A percentile compares a stretch with the other conserved stretches of the same genome.
phyloP scores from a whole-genome alignment of 2,113 vertebrate genomes.

The Xerus inauris region DNA sequence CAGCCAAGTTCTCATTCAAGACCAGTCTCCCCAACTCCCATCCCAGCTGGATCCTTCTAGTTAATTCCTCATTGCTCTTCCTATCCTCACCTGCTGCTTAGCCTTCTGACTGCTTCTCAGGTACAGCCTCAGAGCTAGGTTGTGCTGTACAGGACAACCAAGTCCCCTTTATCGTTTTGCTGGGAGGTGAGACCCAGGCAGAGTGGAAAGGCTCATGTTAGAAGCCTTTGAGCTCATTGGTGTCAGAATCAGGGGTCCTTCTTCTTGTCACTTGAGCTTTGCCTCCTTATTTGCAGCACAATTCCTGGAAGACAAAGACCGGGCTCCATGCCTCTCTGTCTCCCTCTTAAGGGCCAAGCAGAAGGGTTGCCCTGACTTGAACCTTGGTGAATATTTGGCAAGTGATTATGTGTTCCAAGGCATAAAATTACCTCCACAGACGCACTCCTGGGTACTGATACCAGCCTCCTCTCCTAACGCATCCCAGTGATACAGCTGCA shows the following conservation, averaged over 20 bases:
- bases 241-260: not conserved
- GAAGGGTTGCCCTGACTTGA: not conserved
- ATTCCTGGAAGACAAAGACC: not conserved
- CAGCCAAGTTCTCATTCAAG: not conserved
- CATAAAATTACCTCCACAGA: not conserved
- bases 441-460: not conserved
- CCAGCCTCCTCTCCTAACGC: not conserved
- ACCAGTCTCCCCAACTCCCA: not conserved
- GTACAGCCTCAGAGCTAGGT: not conserved
- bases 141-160: not conserved
- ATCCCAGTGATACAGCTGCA: not conserved
- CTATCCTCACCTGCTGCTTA: not conserved
- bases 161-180: not conserved
- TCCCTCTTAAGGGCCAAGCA: not conserved
- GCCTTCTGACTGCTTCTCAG: not conserved
- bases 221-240: not conserved
- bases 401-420: not conserved
- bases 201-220: not conserved
- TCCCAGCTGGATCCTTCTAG: not conserved
- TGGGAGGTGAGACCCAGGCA: not conserved
- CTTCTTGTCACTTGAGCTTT: not conserved
- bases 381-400: not conserved
- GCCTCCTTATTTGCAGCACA: not conserved
- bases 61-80: too few relatives aligned
- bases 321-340: too few relatives aligned